phyloP scores from a whole-genome alignment of 2,113 vertebrate species.

The Spermophilus dauricus region DNA sequence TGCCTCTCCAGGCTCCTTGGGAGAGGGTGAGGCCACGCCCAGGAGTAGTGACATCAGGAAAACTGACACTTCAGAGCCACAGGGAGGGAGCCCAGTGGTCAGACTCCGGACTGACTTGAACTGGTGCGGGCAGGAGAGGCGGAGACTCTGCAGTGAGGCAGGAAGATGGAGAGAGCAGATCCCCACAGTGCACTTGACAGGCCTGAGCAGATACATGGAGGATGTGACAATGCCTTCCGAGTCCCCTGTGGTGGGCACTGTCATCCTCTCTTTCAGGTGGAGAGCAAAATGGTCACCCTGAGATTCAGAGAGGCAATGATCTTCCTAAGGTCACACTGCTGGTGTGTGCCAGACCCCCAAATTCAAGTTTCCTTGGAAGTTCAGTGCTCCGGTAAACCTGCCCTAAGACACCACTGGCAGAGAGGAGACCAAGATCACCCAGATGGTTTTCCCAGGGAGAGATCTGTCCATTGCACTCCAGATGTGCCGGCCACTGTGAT shows the following conservation, averaged over 20 bases:
- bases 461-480: background rate
- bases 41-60: background rate
- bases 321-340: background rate
- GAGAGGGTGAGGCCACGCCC: background rate
- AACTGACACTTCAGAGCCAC: background rate
- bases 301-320: background rate
- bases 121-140: background rate
- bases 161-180: background rate
- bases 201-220: background rate
- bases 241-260: background rate
- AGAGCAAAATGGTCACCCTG: background rate
- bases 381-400: background rate
- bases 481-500: background rate
- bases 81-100: background rate
- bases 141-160: background rate
- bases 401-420: background rate
- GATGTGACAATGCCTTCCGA: accelerated
- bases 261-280: background rate
- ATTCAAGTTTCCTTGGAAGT: background rate
- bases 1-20: background rate
- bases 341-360: background rate
- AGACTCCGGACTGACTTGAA: background rate
- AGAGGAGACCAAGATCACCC: background rate
- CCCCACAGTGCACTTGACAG: background rate
- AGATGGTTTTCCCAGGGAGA: background rate